Evolutionary conservation across 1,140 invertebrate species (phyloP).

Genomic region (Bombus terrestris): DNA sequence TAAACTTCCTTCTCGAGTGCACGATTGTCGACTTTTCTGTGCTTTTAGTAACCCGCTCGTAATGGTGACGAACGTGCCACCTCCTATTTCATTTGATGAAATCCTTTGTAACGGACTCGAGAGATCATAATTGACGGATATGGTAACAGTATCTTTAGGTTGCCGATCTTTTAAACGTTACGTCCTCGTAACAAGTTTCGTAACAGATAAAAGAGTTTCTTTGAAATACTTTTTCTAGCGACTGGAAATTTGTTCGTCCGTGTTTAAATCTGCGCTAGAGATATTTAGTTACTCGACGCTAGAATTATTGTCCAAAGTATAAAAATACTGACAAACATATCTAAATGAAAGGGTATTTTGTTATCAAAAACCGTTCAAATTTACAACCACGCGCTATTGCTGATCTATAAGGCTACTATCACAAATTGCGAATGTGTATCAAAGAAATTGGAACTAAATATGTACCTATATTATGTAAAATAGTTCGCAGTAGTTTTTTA

Average conservation of each 20-base stretch:
- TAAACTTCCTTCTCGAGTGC: slow-evolving; percentile 50
- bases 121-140: slow-evolving; percentile 27
- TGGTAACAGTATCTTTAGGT: slow-evolving; percentile 3
- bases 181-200: background rate
- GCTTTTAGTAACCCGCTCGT: slow-evolving; percentile 48
- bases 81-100: slow-evolving; percentile 28
- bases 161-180: background rate
- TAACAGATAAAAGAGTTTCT: background rate
- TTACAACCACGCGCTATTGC: too few relatives aligned
- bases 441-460: too few relatives aligned
- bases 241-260: background rate
- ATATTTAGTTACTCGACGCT: too few relatives aligned
- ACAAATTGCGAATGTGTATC: too few relatives aligned
- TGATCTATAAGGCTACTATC: too few relatives aligned
- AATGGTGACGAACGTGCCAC: slow-evolving; percentile 46
- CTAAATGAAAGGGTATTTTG: too few relatives aligned
- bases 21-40: slow-evolving; percentile 42
- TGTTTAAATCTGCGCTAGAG: too few relatives aligned
- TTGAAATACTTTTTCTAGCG: background rate
- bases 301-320: too few relatives aligned
- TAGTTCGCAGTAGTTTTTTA: background rate
- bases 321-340: too few relatives aligned
- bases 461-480: too few relatives aligned
- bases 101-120: slow-evolving; percentile 12
- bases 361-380: too few relatives aligned